Base-by-base conservation (phyloP, 1,140 invertebrate species). In the Himalopsyche phryganea region DNA sequence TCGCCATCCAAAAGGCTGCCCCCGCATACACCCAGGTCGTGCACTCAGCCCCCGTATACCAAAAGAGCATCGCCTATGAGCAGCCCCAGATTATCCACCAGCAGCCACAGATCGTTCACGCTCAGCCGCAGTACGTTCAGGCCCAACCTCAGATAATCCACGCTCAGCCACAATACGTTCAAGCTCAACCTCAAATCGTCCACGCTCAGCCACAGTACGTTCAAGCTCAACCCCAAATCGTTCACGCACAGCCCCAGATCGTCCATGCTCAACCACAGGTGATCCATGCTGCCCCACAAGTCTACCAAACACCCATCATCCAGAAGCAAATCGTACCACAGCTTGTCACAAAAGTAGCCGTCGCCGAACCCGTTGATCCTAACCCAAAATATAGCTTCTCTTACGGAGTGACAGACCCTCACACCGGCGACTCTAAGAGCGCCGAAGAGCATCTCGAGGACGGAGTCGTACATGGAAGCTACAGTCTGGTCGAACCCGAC, bases 371-470 rank as follows among this genome's bases (percentile, higher is more conserved):
- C 15, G 79, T 82, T 60, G 85, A 87, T 71, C 81, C 85, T 4
- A 81, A 87, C 72, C 87, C 86, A 2, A 81, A 84, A 38, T 89
- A 89, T 70, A 84, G 80, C 67, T 88, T 83, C 74, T 81, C 83
- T 15, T 90, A 89, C 71, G 83, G 84, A 33, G 84, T 89, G 1
- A 79, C 83, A 9, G 87, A 90, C 68, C 82, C 83, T 0, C 72
- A 81, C 59, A 90, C 83, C 18, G 86, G 88, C 41, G 85, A 87
- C 70, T 83, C 83, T 60, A 86, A 87, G 68, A 81, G 81, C 67
- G 81, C 82, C 11, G 67, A 80, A 58, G 83, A 85, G 66, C 78
- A 79, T 13, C 71, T 83, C 2, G 76, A 81, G 62, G 81, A 84
- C 57, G 83, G 83, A 20, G 79, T 84, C 1, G 81, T 85, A 15